Evolutionary conservation across 2,113 vertebrate genomes (phyloP).

Genomic region (Psephotus haematonotus): DNA sequence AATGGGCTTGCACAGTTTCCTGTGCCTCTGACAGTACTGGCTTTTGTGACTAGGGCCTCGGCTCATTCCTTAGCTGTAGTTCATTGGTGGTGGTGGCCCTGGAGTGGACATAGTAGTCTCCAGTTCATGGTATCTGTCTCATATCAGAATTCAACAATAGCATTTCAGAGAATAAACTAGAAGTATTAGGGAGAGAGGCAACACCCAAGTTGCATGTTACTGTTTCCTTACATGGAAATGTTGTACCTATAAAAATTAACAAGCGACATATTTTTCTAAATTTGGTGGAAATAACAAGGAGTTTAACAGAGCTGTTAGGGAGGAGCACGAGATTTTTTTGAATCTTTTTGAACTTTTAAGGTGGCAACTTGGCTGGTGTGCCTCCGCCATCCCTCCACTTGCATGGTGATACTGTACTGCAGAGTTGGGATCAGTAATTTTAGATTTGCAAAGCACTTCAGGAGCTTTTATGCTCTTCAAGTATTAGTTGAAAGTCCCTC

Average conservation of each 20-base stretch:
- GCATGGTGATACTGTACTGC: background rate
- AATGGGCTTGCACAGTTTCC: background rate
- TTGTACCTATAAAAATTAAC: background rate
- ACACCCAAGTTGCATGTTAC: too few species aligned
- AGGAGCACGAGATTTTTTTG: background rate
- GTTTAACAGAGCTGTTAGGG: background rate
- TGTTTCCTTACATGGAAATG: background rate
- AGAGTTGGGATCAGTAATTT: background rate
- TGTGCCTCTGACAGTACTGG: background rate
- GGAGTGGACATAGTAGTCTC: background rate
- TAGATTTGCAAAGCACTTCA: slow-evolving; percentile 6
- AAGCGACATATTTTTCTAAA: background rate
- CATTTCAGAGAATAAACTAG: background rate
- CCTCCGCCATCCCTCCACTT: background rate
- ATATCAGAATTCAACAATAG: background rate
- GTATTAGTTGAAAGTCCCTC: background rate
- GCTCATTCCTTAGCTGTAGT: background rate
- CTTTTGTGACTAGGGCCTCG: background rate
- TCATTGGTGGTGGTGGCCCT: background rate
- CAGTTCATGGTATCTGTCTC: background rate
- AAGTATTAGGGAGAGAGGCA: background rate
- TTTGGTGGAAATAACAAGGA: background rate
- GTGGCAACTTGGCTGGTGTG: background rate
- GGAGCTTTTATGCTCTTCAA: background rate
- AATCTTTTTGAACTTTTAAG: background rate